These are phyloP conservation scores for Dyspetes luteomarginatus DNA, from an alignment of 2,888 invertebrate species.

Conservation along the genomic window DNA sequence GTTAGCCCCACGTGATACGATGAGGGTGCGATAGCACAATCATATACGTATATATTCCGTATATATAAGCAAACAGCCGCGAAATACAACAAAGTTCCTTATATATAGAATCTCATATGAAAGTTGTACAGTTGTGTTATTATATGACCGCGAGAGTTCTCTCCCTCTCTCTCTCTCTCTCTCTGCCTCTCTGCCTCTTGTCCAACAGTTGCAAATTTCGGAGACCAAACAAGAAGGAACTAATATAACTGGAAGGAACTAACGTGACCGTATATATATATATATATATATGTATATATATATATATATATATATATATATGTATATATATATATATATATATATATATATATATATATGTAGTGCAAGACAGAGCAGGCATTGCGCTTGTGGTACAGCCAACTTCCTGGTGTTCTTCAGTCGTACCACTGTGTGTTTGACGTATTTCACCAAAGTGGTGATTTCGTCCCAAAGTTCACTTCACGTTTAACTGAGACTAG, in stretches of 20 bases:
- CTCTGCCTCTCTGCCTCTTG: slow-evolving; percentile 26
- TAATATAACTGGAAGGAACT: too few relatives aligned
- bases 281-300: too few relatives aligned
- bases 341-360: too few relatives aligned
- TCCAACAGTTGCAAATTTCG: slow-evolving; percentile 43
- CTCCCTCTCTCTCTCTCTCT: not conserved
- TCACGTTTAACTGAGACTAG: slow-evolving; percentile 26
- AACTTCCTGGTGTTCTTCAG: slow-evolving; percentile 34
- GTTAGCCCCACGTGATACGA: slow-evolving; percentile 51
- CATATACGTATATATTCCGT: too few relatives aligned
- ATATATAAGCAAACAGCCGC: too few relatives aligned
- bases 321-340: too few relatives aligned
- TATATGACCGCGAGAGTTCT: slow-evolving; percentile 35
- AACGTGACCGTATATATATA: not conserved
- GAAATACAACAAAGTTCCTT: not conserved
- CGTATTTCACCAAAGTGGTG: slow-evolving; percentile 37
- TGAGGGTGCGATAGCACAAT: slow-evolving; percentile 28
- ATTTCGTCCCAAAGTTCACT: slow-evolving; percentile 40
- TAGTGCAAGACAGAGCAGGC: not conserved
- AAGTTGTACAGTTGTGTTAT: slow-evolving; percentile 35
- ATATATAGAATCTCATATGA: slow-evolving; percentile 10
- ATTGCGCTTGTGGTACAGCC: not conserved
- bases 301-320: too few relatives aligned
- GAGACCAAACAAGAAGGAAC: not conserved
- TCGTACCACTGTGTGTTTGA: slow-evolving; percentile 43